Evolutionary conservation across 2,888 invertebrate species (phyloP).

Genomic region (Atethmia centrago): DNA sequence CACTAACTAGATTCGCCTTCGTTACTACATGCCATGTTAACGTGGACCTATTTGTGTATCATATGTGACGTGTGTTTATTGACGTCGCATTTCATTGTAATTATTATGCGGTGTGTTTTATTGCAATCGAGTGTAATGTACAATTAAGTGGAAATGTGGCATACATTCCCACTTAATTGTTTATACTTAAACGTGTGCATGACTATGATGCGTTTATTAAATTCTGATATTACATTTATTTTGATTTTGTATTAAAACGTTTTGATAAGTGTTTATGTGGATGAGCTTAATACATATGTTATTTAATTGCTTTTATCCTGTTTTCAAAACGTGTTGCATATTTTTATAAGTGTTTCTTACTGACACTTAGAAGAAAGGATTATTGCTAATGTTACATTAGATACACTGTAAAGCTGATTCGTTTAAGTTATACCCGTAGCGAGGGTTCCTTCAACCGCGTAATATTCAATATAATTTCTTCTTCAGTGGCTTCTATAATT

Average conservation of each 20-base stretch:
- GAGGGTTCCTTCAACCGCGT: not conserved
- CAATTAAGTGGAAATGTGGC: slow-evolving; percentile 50
- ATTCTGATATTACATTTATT: slow-evolving; percentile 19
- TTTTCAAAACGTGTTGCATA: not conserved
- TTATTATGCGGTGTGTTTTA: slow-evolving; percentile 56
- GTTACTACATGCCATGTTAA: slow-evolving; percentile 70
- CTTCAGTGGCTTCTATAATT: not conserved
- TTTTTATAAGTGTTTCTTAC: not conserved
- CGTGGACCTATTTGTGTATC: slow-evolving; percentile 58
- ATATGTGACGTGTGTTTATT: slow-evolving; percentile 55
- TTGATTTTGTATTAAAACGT: slow-evolving; percentile 18
- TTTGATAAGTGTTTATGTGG: slow-evolving; percentile 15
- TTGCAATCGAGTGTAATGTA: slow-evolving; percentile 51
- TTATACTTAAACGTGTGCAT: slow-evolving; percentile 31
- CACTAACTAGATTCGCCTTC: slow-evolving; percentile 89
- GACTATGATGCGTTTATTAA: slow-evolving; percentile 35
- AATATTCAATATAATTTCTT: not conserved
- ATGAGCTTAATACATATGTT: slow-evolving; percentile 7
- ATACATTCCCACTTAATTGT: slow-evolving; percentile 36
- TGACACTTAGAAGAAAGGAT: not conserved
- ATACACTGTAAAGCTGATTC: not conserved
- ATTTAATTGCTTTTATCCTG: not conserved
- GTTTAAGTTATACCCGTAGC: not conserved
- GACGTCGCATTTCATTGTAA: slow-evolving; percentile 45
- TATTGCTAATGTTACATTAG: not conserved